phyloP scores from a whole-genome alignment of 2,113 vertebrate species.

The Pongo abelii region DNA sequence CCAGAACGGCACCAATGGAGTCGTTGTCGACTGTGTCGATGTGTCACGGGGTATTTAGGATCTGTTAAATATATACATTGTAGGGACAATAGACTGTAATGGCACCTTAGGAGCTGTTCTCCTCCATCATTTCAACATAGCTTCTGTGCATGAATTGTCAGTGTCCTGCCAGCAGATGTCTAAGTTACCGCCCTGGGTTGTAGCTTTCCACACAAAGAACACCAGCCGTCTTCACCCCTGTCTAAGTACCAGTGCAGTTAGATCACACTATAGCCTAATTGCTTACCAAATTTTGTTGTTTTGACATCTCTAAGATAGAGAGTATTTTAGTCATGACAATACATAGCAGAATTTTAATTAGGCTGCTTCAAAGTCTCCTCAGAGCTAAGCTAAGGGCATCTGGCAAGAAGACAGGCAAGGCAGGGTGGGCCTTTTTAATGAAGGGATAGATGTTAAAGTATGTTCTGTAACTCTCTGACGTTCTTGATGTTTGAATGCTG shows the following conservation, averaged over 20 bases:
- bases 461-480: not conserved
- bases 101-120: constrained; percentile 76
- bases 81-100: constrained; percentile 81
- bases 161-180: constrained; percentile 65
- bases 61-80: constrained; percentile 81
- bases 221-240: not conserved
- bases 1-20: constrained; percentile 77
- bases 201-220: constrained; percentile 60
- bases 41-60: constrained; percentile 71
- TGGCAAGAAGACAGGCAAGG: constrained; percentile 16
- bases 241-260: constrained; percentile 14
- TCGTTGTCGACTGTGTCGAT: constrained; percentile 61
- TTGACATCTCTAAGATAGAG: constrained; percentile 46
- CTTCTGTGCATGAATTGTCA: constrained; percentile 47
- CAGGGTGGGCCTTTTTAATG: not conserved
- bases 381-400: constrained; percentile 18
- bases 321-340: constrained; percentile 52
- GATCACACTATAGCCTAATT: constrained; percentile 12
- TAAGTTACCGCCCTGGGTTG: constrained; percentile 55
- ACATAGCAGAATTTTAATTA: constrained; percentile 45
- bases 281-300: constrained; percentile 51
- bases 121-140: constrained; percentile 72
- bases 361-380: constrained; percentile 22
- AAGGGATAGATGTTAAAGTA: not conserved
- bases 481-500: not conserved